phyloP scores from a whole-genome alignment of 2,113 vertebrate species.

The Hystrix cristata region DNA sequence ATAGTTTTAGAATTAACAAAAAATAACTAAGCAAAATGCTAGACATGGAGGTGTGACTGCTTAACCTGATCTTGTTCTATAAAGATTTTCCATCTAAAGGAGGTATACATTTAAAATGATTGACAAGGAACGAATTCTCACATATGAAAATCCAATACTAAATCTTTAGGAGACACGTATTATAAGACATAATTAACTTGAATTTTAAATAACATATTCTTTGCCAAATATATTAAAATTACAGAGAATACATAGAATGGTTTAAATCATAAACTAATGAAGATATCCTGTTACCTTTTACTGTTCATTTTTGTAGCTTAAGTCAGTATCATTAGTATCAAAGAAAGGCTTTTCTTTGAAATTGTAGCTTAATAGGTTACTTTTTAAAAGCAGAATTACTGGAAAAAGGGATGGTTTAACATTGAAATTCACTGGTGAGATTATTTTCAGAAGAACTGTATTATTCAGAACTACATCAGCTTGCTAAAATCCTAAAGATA shows the following conservation, averaged over 20 bases:
- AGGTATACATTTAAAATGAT: not conserved
- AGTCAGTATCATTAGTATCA: not conserved
- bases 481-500: not conserved
- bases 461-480: not conserved
- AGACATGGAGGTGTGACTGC: not conserved
- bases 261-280: conserved; percentile 31
- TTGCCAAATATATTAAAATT: conserved; percentile 13
- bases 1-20: conserved; percentile 35
- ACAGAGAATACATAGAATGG: not conserved
- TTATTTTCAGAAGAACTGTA: not conserved
- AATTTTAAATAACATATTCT: conserved; percentile 17
- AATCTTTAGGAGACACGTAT: not conserved
- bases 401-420: not conserved
- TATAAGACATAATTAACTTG: not conserved
- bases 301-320: not conserved
- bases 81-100: not conserved
- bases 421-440: conserved; percentile 14
- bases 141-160: not conserved
- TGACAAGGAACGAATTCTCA: conserved; percentile 37
- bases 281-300: not conserved
- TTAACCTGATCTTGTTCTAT: conserved; percentile 18
- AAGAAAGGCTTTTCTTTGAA: conserved; percentile 9
- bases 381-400: not conserved
- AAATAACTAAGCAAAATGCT: not conserved
- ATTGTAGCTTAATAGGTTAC: not conserved